Conservation (phyloP, 37 sponge, comb jelly and placozoan species). For the Chondrilla cf. caribensis region DNA sequence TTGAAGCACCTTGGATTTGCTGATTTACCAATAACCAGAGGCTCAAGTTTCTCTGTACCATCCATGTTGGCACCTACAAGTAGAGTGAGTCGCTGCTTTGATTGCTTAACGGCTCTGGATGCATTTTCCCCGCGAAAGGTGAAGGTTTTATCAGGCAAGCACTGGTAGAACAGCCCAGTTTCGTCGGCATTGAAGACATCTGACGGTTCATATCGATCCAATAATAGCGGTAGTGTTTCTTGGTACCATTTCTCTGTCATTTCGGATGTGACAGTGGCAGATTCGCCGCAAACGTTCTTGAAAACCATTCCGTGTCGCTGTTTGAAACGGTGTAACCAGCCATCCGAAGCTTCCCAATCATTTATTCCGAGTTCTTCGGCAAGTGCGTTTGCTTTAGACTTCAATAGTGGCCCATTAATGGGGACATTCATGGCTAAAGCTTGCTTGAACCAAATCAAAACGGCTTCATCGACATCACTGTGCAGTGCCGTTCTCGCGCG, state of each 20-base stretch:
- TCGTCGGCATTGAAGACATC: conserved; percentile 16
- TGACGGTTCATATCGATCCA: neutral
- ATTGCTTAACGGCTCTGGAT: neutral
- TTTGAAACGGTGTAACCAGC: conserved; percentile 18
- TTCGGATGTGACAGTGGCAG: neutral
- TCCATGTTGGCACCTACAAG: conserved; percentile 25
- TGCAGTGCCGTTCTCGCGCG: neutral
- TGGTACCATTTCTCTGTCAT: neutral
- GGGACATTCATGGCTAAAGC: neutral
- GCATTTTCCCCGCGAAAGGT: neutral
- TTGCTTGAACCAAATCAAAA: conserved; percentile 11
- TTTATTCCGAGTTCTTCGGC: neutral
- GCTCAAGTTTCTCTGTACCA: conserved; percentile 9
- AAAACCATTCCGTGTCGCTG: neutral
- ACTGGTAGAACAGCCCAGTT: conserved; percentile 14
- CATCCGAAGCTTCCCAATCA: neutral
- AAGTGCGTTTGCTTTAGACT: conserved; percentile 7
- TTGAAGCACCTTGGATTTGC: conserved; percentile 30
- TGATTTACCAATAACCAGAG: conserved; percentile 16
- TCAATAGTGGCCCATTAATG: neutral
- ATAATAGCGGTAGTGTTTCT: neutral
- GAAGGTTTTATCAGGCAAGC: conserved; percentile 22
- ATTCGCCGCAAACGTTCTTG: neutral
- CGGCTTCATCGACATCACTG: conserved; percentile 4
- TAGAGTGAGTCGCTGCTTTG: conserved; percentile 16